Percentiles rank a stretch among this genome's conserved stretches.
These are phyloP conservation scores for Vanessa atalanta DNA, from an alignment of 1,140 invertebrate species.

Conservation along the genomic window DNA sequence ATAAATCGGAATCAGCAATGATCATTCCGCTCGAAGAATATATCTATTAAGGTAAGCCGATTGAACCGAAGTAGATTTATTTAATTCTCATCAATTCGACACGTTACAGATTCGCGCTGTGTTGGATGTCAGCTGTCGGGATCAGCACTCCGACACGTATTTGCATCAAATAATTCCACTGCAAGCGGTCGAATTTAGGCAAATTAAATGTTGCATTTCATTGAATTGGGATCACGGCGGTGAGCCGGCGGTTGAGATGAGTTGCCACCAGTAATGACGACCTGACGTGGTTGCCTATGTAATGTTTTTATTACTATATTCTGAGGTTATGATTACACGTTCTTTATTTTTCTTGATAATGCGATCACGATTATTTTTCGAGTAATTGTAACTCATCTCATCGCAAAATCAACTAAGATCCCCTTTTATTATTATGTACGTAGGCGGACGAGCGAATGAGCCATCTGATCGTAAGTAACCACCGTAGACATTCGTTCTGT, in stretches of 20 bases:
- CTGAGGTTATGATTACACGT: too few species aligned
- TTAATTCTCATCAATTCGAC: background rate
- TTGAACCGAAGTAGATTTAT: background rate
- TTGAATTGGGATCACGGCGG: background rate
- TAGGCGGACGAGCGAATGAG: too few species aligned
- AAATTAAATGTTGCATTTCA: constrained; percentile 8
- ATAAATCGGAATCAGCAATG: background rate
- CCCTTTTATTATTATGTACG: too few species aligned
- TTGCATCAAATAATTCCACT: constrained; percentile 7
- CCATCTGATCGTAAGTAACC: too few species aligned
- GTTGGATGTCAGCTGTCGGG: constrained; percentile 5
- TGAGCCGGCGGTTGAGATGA: background rate
- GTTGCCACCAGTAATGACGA: background rate
- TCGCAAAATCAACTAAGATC: too few species aligned
- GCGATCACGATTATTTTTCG: too few species aligned
- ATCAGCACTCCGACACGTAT: constrained; percentile 1
- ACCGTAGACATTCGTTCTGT: too few species aligned
- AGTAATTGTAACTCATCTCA: too few species aligned
- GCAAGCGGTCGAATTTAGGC: background rate
- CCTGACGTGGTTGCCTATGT: background rate
- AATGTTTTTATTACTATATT: too few species aligned
- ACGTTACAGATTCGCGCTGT: background rate
- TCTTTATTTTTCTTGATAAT: too few species aligned
- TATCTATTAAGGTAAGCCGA: background rate
- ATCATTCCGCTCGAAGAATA: background rate